Evolutionary conservation across 2,888 invertebrate species (phyloP).

Genomic region (Rutpela maculata): DNA sequence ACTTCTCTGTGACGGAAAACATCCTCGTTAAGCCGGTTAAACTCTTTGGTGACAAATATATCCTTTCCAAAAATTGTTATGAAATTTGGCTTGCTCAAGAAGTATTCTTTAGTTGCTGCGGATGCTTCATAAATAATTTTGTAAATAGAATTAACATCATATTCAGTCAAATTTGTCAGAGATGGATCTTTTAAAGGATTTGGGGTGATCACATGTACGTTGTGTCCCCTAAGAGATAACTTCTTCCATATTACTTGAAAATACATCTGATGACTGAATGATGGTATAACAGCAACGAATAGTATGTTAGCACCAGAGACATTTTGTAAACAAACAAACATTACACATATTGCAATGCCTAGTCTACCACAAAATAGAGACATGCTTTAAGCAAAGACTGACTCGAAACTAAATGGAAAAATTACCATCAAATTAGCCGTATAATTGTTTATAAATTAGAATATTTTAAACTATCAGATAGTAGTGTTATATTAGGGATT

Average conservation of each 20-base stretch:
- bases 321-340: background rate
- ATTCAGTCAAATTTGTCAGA: slow-evolving; percentile 53
- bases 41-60: slow-evolving; percentile 42
- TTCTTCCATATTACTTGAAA: slow-evolving; percentile 57
- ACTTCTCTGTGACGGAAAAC: slow-evolving; percentile 49
- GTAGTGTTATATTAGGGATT: no score
- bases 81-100: slow-evolving; percentile 52
- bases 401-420: no score
- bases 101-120: slow-evolving; percentile 9
- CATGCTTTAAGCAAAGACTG: background rate
- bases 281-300: slow-evolving; percentile 50
- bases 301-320: slow-evolving; percentile 49
- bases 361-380: background rate
- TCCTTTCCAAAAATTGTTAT: slow-evolving; percentile 54
- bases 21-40: slow-evolving; percentile 43
- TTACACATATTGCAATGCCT: background rate
- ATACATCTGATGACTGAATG: slow-evolving; percentile 56
- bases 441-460: no score
- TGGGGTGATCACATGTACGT: slow-evolving; percentile 56
- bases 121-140: slow-evolving; percentile 8
- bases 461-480: no score
- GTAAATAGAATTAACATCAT: slow-evolving; percentile 49
- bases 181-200: slow-evolving; percentile 51
- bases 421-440: no score
- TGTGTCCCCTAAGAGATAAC: slow-evolving; percentile 53